Conservation (phyloP, 1,140 invertebrate genomes). For the Lucilia cuprina region DNA sequence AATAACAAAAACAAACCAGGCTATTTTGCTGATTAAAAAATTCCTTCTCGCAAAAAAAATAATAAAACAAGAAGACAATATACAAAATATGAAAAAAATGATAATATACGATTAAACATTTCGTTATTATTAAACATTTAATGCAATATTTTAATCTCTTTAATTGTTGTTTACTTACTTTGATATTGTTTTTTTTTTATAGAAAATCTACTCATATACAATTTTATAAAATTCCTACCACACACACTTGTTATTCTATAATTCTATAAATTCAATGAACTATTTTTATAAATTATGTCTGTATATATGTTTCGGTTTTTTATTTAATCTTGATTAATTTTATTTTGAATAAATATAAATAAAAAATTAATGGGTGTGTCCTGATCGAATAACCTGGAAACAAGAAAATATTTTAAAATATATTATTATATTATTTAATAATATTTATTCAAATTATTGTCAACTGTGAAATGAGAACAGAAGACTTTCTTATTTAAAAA, state of each 20-base stretch:
- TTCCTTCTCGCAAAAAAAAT: not conserved
- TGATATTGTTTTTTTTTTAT: not conserved
- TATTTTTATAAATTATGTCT: not conserved
- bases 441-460: too few relatives aligned
- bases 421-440: too few relatives aligned
- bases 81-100: not conserved
- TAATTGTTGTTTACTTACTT: not conserved
- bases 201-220: too few relatives aligned
- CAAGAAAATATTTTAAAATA: too few relatives aligned
- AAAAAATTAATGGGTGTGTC: not conserved
- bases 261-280: not conserved
- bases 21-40: not conserved
- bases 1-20: not conserved
- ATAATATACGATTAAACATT: conserved; percentile 3
- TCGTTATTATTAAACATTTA: not conserved
- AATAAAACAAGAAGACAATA: not conserved
- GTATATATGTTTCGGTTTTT: not conserved
- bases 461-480: too few relatives aligned
- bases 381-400: too few relatives aligned
- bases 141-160: not conserved
- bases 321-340: not conserved
- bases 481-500: too few relatives aligned
- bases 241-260: too few relatives aligned
- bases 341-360: not conserved
- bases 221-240: too few relatives aligned